These are phyloP conservation scores for Matsumurasca onukii DNA, from an alignment of 1,140 invertebrate genomes.

Conservation along the genomic window DNA sequence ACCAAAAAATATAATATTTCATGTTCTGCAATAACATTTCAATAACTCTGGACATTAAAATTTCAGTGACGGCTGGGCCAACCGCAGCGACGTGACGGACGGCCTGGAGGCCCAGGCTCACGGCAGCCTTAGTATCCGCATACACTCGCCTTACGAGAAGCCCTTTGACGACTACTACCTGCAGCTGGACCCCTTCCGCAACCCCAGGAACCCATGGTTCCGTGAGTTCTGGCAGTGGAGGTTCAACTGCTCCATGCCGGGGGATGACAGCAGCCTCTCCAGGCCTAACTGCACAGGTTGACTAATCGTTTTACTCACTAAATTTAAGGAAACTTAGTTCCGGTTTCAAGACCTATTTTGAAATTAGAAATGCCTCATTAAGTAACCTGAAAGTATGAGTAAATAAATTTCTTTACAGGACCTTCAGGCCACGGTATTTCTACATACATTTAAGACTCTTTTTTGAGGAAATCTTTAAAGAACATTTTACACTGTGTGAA, in stretches of 20 bases:
- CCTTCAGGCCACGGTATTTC: too few species aligned
- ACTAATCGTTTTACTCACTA: not conserved
- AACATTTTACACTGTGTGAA: too few species aligned
- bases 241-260: conserved; percentile 62
- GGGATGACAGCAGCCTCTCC: conserved; percentile 33
- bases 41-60: too few species aligned
- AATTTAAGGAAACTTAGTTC: conserved; percentile 11
- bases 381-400: too few species aligned
- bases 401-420: too few species aligned
- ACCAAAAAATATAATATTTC: too few species aligned
- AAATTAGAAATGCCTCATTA: too few species aligned
- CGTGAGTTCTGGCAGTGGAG: conserved; percentile 71
- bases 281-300: conserved; percentile 45
- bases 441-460: too few species aligned
- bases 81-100: conserved; percentile 71
- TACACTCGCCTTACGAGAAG: conserved; percentile 67
- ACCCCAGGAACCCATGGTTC: conserved; percentile 75
- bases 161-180: conserved; percentile 72
- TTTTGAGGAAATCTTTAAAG: too few species aligned
- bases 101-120: conserved; percentile 65
- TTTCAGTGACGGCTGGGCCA: conserved; percentile 77
- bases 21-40: too few species aligned
- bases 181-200: conserved; percentile 61
- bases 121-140: conserved; percentile 72
- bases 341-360: too few species aligned